A percentile compares a stretch with the other conserved stretches of the same genome.
These are phyloP conservation scores for Sarcophaga subvicina DNA, from an alignment of 2,888 invertebrate genomes.

Conservation along the genomic window DNA sequence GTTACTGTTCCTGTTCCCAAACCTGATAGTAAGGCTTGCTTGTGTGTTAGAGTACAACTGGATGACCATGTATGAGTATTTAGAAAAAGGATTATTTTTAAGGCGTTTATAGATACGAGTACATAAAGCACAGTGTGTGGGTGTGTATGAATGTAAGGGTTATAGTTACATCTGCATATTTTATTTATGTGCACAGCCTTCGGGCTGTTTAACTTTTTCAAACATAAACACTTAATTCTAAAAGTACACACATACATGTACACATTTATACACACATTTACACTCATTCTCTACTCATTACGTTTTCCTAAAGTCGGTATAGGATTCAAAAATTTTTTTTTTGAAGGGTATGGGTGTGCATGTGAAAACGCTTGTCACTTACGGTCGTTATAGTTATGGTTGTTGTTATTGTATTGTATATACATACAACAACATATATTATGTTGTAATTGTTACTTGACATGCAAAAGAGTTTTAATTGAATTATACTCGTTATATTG, in stretches of 20 bases:
- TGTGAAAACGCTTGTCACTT: constrained; percentile 55
- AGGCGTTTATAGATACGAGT: background rate
- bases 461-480: constrained; percentile 81
- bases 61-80: constrained; percentile 39
- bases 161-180: background rate
- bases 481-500: constrained; percentile 80
- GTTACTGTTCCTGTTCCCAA: background rate
- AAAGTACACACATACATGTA: background rate
- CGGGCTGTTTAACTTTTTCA: constrained; percentile 67
- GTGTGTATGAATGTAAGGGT: background rate
- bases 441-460: constrained; percentile 79
- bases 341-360: background rate
- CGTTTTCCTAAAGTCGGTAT: too few species aligned
- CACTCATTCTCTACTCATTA: background rate
- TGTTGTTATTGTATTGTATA: constrained; percentile 46
- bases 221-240: constrained; percentile 65
- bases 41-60: background rate
- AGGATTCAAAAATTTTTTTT: background rate
- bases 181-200: constrained; percentile 59
- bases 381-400: constrained; percentile 31
- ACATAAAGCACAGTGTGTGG: background rate
- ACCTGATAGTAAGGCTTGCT: background rate
- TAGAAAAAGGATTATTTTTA: constrained; percentile 59
- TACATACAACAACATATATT: constrained; percentile 45
- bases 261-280: background rate